Evolutionary conservation across 2,113 vertebrate species (phyloP).

Genomic region (Campylomormyrus numenius): DNA sequence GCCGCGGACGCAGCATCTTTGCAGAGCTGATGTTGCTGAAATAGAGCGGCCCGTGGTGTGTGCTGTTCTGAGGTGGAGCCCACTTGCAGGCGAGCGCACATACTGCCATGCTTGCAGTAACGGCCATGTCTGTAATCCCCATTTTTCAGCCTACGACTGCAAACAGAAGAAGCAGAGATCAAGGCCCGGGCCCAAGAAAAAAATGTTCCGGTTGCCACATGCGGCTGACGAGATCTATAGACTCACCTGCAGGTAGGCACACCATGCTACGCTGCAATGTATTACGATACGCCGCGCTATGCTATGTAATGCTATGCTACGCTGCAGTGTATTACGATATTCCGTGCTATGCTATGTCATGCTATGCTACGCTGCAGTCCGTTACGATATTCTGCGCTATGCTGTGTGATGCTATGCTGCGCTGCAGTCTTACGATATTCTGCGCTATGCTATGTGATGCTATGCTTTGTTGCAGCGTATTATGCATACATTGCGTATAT

Average conservation of each 20-base stretch:
- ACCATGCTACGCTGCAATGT: background rate
- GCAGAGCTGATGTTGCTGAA: background rate
- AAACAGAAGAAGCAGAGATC: constrained; percentile 86
- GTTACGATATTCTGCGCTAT: background rate
- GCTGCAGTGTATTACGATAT: background rate
- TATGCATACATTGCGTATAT: background rate
- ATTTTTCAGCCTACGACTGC: constrained; percentile 75
- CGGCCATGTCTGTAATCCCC: background rate
- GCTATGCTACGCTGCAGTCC: too few relatives aligned
- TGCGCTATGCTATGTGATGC: background rate
- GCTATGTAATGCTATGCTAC: background rate
- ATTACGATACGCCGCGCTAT: background rate
- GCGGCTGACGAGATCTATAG: constrained; percentile 92
- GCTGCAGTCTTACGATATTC: background rate
- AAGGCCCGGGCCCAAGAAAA: constrained; percentile 84
- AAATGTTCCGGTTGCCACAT: constrained; percentile 76
- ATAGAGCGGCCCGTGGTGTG: background rate
- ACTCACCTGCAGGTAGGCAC: constrained; percentile 83
- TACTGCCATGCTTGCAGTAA: background rate
- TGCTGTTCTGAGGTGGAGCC: background rate
- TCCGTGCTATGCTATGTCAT: background rate
- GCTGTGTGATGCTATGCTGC: background rate
- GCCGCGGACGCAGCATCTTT: background rate
- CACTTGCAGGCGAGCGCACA: background rate
- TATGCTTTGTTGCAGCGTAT: background rate